Conservation (phyloP, 2,888 invertebrate species). For the Pollenia amentaria region DNA sequence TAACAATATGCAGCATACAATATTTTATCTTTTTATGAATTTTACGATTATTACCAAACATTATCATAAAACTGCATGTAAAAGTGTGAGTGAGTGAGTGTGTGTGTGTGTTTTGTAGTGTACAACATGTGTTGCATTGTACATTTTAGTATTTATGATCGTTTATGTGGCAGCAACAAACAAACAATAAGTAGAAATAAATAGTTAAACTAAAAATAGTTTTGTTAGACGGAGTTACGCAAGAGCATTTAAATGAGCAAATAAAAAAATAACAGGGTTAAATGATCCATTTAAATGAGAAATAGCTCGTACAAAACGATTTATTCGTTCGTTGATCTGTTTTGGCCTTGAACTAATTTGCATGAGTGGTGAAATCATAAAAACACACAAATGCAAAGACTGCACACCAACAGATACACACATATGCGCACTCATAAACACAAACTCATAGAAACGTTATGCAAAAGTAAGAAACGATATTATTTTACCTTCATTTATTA, state of each 20-base stretch:
- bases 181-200: constrained; percentile 29
- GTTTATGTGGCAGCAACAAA: constrained; percentile 43
- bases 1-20: constrained; percentile 14
- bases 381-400: constrained; percentile 25
- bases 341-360: constrained; percentile 77
- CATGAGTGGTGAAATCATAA: constrained; percentile 19
- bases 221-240: constrained; percentile 53
- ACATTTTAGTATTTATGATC: constrained; percentile 38
- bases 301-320: constrained; percentile 43
- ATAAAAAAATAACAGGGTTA: constrained; percentile 42
- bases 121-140: constrained; percentile 49
- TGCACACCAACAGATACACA: neutral
- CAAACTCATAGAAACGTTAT: constrained; percentile 19
- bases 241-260: constrained; percentile 16
- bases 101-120: neutral
- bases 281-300: constrained; percentile 48
- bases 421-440: neutral
- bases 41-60: constrained; percentile 75
- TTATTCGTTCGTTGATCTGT: constrained; percentile 46
- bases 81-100: constrained; percentile 15
- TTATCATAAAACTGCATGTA: constrained; percentile 61
- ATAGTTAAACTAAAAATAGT: constrained; percentile 27
- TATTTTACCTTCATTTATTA: constrained; percentile 40
- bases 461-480: constrained; percentile 59
- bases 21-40: constrained; percentile 37